These are phyloP conservation scores for Campoletis raptor DNA, from an alignment of 2,888 invertebrate genomes.

Conservation along the genomic window DNA sequence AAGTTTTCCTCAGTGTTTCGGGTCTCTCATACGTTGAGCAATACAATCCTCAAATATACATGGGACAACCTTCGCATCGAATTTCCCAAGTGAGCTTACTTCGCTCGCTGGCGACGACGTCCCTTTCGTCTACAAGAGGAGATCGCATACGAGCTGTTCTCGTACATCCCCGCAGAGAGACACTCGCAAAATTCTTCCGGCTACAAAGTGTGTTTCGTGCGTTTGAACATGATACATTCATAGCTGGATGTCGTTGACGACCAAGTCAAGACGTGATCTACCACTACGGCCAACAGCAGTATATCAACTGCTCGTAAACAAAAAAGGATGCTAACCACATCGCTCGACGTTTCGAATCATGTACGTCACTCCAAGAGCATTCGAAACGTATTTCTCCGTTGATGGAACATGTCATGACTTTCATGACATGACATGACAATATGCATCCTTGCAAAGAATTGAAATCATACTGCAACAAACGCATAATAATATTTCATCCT, in stretches of 20 bases:
- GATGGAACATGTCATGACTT: not conserved
- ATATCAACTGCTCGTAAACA: not conserved
- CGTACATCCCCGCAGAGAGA: constrained; percentile 28
- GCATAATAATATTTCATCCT: not conserved
- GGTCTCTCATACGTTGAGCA: constrained; percentile 60
- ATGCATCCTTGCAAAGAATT: too few species aligned
- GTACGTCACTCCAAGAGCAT: not conserved
- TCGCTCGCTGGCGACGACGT: constrained; percentile 73
- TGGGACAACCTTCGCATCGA: constrained; percentile 80
- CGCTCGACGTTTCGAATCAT: not conserved
- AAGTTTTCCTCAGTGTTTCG: constrained; percentile 62
- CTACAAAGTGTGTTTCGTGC: constrained; percentile 52
- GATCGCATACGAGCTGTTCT: constrained; percentile 46
- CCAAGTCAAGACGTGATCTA: constrained; percentile 46
- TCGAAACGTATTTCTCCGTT: not conserved
- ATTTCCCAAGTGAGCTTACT: constrained; percentile 81
- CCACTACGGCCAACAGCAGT: constrained; percentile 4
- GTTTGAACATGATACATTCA: constrained; percentile 49
- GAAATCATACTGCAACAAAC: not conserved
- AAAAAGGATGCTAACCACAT: not conserved
- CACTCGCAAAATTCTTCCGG: constrained; percentile 11
- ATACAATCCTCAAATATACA: constrained; percentile 80
- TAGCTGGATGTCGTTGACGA: constrained; percentile 29
- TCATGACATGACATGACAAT: not conserved
- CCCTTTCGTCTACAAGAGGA: constrained; percentile 68